Evolutionary conservation across 2,797 vertebrate species (phyloP), one percentile per base, ranked within the genome.

Genomic region (Gambelia wislizenii): DNA sequence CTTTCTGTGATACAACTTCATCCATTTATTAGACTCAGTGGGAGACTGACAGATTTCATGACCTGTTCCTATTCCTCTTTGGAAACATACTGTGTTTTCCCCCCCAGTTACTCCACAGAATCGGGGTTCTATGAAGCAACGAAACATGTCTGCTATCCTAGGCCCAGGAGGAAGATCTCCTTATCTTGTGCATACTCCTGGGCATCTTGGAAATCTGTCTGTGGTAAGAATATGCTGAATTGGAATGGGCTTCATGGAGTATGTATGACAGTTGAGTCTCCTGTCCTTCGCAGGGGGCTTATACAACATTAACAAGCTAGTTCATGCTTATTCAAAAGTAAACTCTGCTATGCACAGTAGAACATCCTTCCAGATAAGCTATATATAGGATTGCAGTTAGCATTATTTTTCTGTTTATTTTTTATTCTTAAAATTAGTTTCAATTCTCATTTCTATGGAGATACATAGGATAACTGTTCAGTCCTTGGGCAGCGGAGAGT

Each of bases 71-170:
- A 33, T 2, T 84, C 83, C 9, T 87, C 87, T 82, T 89, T 4
- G 74, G 47, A 83, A 86, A 88, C 90, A 4, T 1, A 3, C 90
- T 86, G 9, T 6, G 22, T 67, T 52, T 67, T 88, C 89, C 89
- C 95, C 92, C 93, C 44, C 88, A 98, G 97, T 96, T 94, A 94
- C 97, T 88, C 95, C 97, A 89, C 92, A 95, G 6, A 89, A 64
- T 88, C 96, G 96, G 92, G 97, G 95, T 89, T 94, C 95, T 33
- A 72, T 95, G 47, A 97, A 96, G 88, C 96, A 97, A 78, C 96
- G 98, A 88, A 98, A 99, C 91, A 88, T 98, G 87, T 98, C 98
- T 52, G 87, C 97, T 76, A 97, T 98, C 95, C 91, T 98, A 92
- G 97, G 96, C 89, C 96, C 97, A 10, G 98, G 96, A 93, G 96